These are phyloP conservation scores for Ericerus pela DNA, from an alignment of 1,140 invertebrate species.

Conservation along the genomic window DNA sequence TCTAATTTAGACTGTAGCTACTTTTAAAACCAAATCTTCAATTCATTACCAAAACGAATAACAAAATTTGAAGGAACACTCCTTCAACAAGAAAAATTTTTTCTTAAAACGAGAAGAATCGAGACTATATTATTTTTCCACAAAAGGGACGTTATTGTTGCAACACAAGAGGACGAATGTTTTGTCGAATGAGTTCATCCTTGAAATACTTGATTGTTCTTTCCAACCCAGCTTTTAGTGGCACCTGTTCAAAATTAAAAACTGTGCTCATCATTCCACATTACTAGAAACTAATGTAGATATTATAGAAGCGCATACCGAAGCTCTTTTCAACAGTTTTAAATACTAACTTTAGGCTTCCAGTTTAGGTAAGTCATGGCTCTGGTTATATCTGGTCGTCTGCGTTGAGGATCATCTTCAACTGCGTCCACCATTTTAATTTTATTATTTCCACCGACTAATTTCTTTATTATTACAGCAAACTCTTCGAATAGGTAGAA, in stretches of 20 bases:
- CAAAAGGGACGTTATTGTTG: background rate
- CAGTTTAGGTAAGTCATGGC: slow-evolving; percentile 77
- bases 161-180: background rate
- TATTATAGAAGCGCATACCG: background rate
- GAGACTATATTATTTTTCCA: background rate
- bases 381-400: slow-evolving; percentile 81
- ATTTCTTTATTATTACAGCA: slow-evolving; percentile 75
- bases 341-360: slow-evolving; percentile 66
- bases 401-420: slow-evolving; percentile 88
- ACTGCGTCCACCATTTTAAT: slow-evolving; percentile 68
- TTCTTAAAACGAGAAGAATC: background rate
- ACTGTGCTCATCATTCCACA: background rate
- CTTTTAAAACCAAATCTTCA: background rate
- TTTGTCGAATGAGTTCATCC: slow-evolving; percentile 41
- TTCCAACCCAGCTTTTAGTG: slow-evolving; percentile 63
- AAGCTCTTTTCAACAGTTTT: background rate
- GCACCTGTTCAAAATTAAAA: slow-evolving; percentile 40
- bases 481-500: slow-evolving; percentile 52
- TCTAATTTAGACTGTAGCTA: too few species aligned
- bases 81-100: background rate
- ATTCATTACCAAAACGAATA: background rate
- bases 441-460: slow-evolving; percentile 70
- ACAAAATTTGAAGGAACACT: background rate
- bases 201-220: slow-evolving; percentile 85
- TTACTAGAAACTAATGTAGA: background rate